Evolutionary conservation across 92 coral and sea anemone species (phyloP).

Genomic region (Phymanthus crucifer): DNA sequence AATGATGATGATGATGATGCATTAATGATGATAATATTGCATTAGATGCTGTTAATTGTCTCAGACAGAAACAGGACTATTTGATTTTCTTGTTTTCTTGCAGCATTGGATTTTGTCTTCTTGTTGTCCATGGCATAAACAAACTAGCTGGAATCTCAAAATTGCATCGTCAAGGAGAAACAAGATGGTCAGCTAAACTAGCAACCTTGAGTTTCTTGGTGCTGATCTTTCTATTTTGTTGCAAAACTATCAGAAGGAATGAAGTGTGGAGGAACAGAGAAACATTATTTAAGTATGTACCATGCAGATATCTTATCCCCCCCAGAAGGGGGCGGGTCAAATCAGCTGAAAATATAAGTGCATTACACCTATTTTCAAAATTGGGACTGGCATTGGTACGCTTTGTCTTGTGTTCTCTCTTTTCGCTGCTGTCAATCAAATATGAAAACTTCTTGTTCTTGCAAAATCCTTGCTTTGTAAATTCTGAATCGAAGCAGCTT

Average conservation of each 20-base stretch:
- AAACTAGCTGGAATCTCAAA: constrained; percentile 43
- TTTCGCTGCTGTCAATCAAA: too few relatives aligned
- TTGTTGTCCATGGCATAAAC: constrained; percentile 63
- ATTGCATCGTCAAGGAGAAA: not conserved
- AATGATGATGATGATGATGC: not conserved
- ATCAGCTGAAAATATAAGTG: too few relatives aligned
- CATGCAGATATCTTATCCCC: too few relatives aligned
- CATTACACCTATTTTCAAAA: too few relatives aligned
- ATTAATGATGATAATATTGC: not conserved
- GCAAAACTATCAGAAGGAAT: constrained; percentile 73
- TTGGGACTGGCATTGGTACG: too few relatives aligned
- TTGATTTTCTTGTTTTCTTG: not conserved
- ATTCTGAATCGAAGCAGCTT: too few relatives aligned
- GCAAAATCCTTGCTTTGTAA: too few relatives aligned
- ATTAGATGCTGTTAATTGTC: not conserved
- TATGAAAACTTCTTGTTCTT: too few relatives aligned
- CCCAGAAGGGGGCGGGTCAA: too few relatives aligned
- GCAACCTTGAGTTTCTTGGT: constrained; percentile 32
- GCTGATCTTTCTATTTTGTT: constrained; percentile 59
- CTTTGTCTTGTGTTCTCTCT: too few relatives aligned
- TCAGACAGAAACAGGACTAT: too few relatives aligned
- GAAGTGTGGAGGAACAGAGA: constrained; percentile 82
- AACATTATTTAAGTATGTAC: constrained; percentile 65
- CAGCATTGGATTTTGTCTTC: constrained; percentile 85
- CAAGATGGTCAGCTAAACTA: constrained; percentile 16